phyloP scores from a whole-genome alignment of 2,888 invertebrate genomes.

The Nematopogon swammerdamellus region DNA sequence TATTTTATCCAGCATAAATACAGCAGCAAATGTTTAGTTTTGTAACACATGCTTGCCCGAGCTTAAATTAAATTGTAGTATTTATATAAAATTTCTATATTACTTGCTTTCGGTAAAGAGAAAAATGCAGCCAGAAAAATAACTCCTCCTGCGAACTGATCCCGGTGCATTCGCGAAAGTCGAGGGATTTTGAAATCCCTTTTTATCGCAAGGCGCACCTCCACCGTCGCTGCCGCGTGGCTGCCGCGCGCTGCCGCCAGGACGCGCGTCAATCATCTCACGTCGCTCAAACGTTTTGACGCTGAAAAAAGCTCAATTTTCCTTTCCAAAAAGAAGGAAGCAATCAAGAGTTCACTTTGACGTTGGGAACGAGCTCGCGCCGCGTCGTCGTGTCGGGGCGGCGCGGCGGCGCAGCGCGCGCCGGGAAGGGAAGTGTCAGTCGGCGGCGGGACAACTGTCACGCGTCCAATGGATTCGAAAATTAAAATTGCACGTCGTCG shows the following conservation, averaged over 20 bases:
- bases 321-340: conserved; percentile 23
- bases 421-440: conserved; percentile 21
- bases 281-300: conserved; percentile 23
- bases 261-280: conserved; percentile 27
- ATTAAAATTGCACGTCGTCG: conserved; percentile 42
- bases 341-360: conserved; percentile 35
- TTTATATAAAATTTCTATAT: too few species aligned
- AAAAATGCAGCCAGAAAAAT: background rate
- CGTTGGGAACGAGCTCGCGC: conserved; percentile 31
- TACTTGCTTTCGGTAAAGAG: too few species aligned
- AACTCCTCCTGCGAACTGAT: background rate
- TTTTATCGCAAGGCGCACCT: background rate
- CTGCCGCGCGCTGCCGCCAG: background rate
- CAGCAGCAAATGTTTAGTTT: too few species aligned
- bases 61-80: too few species aligned
- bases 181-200: background rate
- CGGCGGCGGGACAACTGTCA: conserved; percentile 17
- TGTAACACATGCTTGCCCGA: too few species aligned
- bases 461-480: conserved; percentile 37
- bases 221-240: too few species aligned
- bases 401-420: background rate
- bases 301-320: conserved; percentile 20
- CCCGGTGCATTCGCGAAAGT: background rate
- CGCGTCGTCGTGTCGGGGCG: background rate
- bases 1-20: too few species aligned